Base-by-base conservation (phyloP, 2,797 vertebrate genomes). In the Poeciliopsis infans region DNA sequence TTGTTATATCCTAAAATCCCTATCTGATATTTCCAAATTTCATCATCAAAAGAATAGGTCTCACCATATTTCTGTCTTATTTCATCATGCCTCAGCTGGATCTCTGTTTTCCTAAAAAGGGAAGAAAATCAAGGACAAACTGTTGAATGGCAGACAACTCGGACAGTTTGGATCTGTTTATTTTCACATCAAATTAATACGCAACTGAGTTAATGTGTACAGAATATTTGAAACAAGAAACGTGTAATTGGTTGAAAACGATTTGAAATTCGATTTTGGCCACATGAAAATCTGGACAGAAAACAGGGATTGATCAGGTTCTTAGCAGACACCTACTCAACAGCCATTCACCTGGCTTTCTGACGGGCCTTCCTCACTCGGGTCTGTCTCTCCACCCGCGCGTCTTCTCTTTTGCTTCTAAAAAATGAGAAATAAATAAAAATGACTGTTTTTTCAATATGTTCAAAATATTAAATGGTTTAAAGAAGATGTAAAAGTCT, bases 41-140 rank as follows among this genome's bases (percentile, higher is more conserved):
- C 23, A 64, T 76, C 49, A 79, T 78, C 55, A 8, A 70, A 61
- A 49, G 33, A 25, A 75, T 3, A 11, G 20, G 43, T 82, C 94
- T 93, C 93, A 99, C 98, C 98, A 0, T 99, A 99, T 95, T 99
- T 99, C 74, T 95, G 94, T 73, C 98, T 95, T 90, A 99, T 98
- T 92, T 99, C 97, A 86, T 99, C 97, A 1, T 99, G 98, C 80
- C 97, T 96, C 53, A 95, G 87, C 83, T 96, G 97, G 97, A 99
- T 99, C 89, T 99, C 97, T n/a, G 94, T 95, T 93, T 96, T 97
- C 95, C 98, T 99, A 88, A 88, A 88, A 36, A 45, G 76, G 23
- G 20, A 57, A 55, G 85, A 28, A 81, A 47, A 85, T 88, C 59
- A 89, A 79, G 89, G 72, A 79, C 18, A 76, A 64, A 72, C 20